Evolutionary conservation across 1,140 invertebrate genomes (phyloP).

Genomic region (Microvelia longipes): DNA sequence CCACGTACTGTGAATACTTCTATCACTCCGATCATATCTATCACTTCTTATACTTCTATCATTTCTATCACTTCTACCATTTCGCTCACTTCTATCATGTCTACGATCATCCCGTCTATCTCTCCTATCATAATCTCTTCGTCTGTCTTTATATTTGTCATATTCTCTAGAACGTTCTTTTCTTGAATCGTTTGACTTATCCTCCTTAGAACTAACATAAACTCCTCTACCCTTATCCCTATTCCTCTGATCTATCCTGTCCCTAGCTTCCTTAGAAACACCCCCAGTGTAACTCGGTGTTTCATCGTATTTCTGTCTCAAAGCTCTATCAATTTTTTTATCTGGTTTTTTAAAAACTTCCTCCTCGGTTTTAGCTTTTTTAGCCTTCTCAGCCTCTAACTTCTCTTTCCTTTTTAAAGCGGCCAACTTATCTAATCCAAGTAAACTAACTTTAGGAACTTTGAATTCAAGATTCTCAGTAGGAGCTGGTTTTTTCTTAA

Average conservation of each 20-base stretch:
- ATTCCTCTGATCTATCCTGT: conserved; percentile 48
- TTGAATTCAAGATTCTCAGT: conserved; percentile 48
- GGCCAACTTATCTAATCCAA: conserved; percentile 37
- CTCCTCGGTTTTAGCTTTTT: conserved; percentile 23
- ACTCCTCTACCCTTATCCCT: conserved; percentile 38
- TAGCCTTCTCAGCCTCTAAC: conserved; percentile 18
- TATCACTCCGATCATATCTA: conserved; percentile 14
- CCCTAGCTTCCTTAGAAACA: conserved; percentile 59
- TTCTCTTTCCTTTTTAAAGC: conserved; percentile 3
- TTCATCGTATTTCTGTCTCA: conserved; percentile 58
- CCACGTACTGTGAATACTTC: conserved; percentile 9
- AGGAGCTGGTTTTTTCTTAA: conserved; percentile 55
- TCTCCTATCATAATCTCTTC: conserved; percentile 26
- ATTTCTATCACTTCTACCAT: conserved; percentile 16
- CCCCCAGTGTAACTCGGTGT: conserved; percentile 88
- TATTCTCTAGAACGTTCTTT: not conserved
- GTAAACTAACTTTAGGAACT: conserved; percentile 53
- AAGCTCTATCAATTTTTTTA: conserved; percentile 16
- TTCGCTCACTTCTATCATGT: conserved; percentile 13
- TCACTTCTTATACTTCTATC: conserved; percentile 24
- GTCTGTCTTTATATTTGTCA: conserved; percentile 18
- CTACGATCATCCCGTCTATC: conserved; percentile 17
- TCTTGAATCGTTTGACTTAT: conserved; percentile 26
- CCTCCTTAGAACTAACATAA: conserved; percentile 28
- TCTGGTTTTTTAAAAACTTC: conserved; percentile 26